Conservation (phyloP, 2,888 invertebrate species). For the Drepanosiphum platanoidis region DNA sequence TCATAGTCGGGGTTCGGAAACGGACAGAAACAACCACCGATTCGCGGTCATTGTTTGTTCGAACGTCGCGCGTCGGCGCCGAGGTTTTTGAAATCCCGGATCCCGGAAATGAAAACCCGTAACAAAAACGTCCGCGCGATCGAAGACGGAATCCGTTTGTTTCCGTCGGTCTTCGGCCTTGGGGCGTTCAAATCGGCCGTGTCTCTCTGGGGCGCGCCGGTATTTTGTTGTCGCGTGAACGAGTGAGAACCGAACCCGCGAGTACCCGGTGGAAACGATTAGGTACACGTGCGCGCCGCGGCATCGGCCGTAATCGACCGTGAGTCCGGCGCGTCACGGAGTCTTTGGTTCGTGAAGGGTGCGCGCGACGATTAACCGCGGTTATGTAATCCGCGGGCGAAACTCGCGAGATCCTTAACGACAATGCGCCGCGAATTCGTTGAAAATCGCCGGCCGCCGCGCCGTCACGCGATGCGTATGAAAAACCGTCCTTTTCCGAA, state of each 20-base stretch:
- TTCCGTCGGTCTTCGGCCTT: no score
- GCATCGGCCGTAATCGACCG: not conserved
- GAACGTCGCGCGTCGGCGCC: no score
- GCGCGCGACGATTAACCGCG: constrained; percentile 1
- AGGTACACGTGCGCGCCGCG: constrained; percentile 7
- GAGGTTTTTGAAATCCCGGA: no score
- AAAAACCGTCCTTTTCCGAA: not conserved
- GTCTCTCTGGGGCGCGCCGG: no score
- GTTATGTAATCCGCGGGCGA: constrained; percentile 7
- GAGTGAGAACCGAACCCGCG: not conserved
- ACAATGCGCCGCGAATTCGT: not conserved
- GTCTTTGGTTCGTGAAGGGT: constrained; percentile 47
- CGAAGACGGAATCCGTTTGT: no score
- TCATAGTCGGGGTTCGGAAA: no score
- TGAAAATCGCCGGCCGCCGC: not conserved
- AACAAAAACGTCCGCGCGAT: no score
- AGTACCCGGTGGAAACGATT: not conserved
- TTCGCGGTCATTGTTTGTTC: no score
- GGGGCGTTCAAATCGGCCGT: not conserved
- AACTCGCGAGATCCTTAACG: not conserved
- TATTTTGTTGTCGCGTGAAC: no score
- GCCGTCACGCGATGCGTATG: not conserved
- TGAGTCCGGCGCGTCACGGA: constrained; percentile 18
- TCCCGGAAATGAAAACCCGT: no score
- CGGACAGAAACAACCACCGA: no score